Evolutionary conservation across 2,888 invertebrate genomes (phyloP), one percentile per base, ranked within the genome.

Genomic region (Mesorhabditis sp.): DNA sequence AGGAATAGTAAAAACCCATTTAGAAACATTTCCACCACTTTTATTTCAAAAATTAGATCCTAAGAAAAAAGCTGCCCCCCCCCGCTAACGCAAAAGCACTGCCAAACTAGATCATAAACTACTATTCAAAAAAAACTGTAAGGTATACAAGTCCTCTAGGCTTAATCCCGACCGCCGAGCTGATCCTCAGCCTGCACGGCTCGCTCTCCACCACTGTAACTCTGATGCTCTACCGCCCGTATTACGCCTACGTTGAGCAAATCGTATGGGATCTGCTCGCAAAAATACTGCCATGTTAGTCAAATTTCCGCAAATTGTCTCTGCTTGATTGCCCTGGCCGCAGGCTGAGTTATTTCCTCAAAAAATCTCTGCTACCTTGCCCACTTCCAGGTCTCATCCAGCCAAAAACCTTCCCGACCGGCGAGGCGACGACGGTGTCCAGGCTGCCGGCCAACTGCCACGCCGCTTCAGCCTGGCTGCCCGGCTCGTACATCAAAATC

Each of bases 241-340:
- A 50, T 50, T 50, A 50, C n/a, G 58, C 58, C n/a, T 50, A 50
- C n/a, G 58, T 50, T 10, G 58, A 50, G n/a, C 58, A 50, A 50
- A 50, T 50, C n/a, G 58, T 50, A 1, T 50, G 58, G 58, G n/a
- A 50, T 50, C 58, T 50, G 10, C n/a, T 50, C 10, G 58, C 58
- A 10, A 50, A 50, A n/a, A 50, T 50, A 10, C n/a, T 50, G n/a
- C 58, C 58, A 50, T 50, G 58, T 50, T 1, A n/a, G 58, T 50
- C 7, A 50, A 50, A 2, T 50, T 50, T 50, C 58, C 58, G 10
- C 58, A 50, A n/a, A 50, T 10, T n/a, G 7, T 50, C n/a, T 50
- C 7, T 10, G 58, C 58, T 50, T 13, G 7, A 50, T 0, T 10
- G n/a, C 7, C n/a, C 58, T 28, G 28, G 28, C 28, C 28, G 28